These are phyloP conservation scores for Agrotis segetum DNA, from an alignment of 2,888 invertebrate genomes.

Conservation along the genomic window DNA sequence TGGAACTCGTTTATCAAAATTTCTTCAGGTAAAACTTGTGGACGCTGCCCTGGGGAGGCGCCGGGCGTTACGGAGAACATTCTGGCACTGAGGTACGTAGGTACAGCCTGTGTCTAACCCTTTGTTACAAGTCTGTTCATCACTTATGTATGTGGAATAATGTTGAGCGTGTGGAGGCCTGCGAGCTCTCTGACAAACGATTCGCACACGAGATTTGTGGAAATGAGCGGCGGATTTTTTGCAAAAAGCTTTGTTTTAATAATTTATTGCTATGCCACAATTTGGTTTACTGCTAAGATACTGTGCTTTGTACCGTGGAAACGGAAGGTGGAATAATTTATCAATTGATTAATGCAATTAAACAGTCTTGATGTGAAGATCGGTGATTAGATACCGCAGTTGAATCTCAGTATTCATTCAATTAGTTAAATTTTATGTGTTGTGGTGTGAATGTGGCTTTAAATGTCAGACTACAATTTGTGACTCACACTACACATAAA, in stretches of 20 bases:
- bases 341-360: slow-evolving; percentile 35
- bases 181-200: slow-evolving; percentile 26
- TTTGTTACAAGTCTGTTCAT: slow-evolving; percentile 64
- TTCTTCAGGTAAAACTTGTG: slow-evolving; percentile 58
- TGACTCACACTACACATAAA: slow-evolving; percentile 35
- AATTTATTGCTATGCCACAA: slow-evolving; percentile 13
- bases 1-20: slow-evolving; percentile 65
- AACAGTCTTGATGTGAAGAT: slow-evolving; percentile 27
- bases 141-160: slow-evolving; percentile 59
- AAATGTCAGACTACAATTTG: slow-evolving; percentile 51
- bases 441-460: slow-evolving; percentile 32
- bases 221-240: slow-evolving; percentile 37
- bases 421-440: slow-evolving; percentile 32
- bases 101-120: slow-evolving; percentile 52
- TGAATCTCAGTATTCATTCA: slow-evolving; percentile 25
- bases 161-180: slow-evolving; percentile 33
- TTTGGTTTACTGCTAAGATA: neutral
- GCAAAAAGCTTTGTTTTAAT: slow-evolving; percentile 21
- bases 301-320: neutral
- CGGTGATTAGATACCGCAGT: slow-evolving; percentile 18
- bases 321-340: slow-evolving; percentile 12
- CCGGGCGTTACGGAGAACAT: slow-evolving; percentile 29
- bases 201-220: slow-evolving; percentile 27
- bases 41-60: slow-evolving; percentile 38
- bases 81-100: slow-evolving; percentile 48